phyloP scores from a whole-genome alignment of 2,113 vertebrate genomes.

The Phrynocephalus versicolor region DNA sequence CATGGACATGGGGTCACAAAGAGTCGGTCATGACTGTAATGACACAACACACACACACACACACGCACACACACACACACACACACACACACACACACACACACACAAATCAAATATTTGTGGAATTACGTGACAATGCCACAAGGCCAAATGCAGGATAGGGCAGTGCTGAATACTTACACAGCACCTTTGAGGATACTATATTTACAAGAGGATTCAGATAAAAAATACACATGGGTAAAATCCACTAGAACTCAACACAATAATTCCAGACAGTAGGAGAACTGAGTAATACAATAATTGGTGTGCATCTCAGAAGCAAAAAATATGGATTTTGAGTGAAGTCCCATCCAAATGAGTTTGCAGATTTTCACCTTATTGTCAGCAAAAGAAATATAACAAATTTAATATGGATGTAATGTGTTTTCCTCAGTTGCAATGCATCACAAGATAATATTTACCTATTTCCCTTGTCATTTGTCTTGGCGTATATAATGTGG shows the following conservation, averaged over 20 bases:
- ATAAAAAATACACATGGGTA: background rate
- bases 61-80: no score
- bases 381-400: background rate
- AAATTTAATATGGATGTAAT: constrained; percentile 26
- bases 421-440: constrained; percentile 31
- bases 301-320: constrained; percentile 51
- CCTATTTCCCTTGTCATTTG: constrained; percentile 47
- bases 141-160: background rate
- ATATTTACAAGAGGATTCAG: background rate
- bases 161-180: background rate
- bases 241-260: background rate
- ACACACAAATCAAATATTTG: no score
- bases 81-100: no score
- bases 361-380: background rate
- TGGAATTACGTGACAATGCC: background rate
- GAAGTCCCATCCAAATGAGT: background rate
- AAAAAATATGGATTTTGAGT: constrained; percentile 4
- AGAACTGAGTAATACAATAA: constrained; percentile 38
- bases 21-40: no score
- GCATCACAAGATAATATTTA: constrained; percentile 39
- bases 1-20: no score
- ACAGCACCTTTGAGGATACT: background rate
- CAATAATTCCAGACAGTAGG: background rate
- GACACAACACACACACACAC: no score
- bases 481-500: constrained; percentile 1